A percentile compares a stretch with the other conserved stretches of the same genome.
Evolutionary conservation across 2,888 invertebrate species (phyloP).

Genomic region (Hybos culiciformis): DNA sequence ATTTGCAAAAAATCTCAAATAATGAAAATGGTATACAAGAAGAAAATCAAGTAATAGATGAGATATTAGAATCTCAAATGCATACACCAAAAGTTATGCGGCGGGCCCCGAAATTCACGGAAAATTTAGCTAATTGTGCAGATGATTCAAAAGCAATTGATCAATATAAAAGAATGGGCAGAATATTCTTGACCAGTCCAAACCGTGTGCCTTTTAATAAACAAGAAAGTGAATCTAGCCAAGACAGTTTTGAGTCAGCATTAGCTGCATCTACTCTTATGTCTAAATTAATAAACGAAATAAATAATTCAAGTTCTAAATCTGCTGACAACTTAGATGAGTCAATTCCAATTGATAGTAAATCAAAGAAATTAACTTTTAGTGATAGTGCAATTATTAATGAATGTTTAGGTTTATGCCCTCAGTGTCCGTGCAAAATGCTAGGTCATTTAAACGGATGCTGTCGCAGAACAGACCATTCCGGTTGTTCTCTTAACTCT

Average conservation of each 20-base stretch:
- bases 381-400: slow-evolving; percentile 33
- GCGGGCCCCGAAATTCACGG: slow-evolving; percentile 49
- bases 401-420: slow-evolving; percentile 26
- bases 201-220: slow-evolving; percentile 19
- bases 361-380: slow-evolving; percentile 31
- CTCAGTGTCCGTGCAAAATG: slow-evolving; percentile 27
- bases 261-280: slow-evolving; percentile 26
- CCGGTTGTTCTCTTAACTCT: slow-evolving; percentile 17
- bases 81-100: slow-evolving; percentile 46
- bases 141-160: slow-evolving; percentile 46
- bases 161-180: slow-evolving; percentile 41
- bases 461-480: slow-evolving; percentile 24
- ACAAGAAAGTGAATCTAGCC: slow-evolving; percentile 32
- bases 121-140: slow-evolving; percentile 50
- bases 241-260: slow-evolving; percentile 40
- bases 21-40: slow-evolving; percentile 19
- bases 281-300: slow-evolving; percentile 16
- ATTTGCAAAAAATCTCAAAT: slow-evolving; percentile 26
- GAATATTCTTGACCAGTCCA: slow-evolving; percentile 36
- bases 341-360: slow-evolving; percentile 22
- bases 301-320: slow-evolving; percentile 34
- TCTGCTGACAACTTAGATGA: slow-evolving; percentile 44
- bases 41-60: slow-evolving; percentile 23
- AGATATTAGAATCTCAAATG: slow-evolving; percentile 36
- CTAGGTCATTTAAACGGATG: slow-evolving; percentile 17